phyloP scores from a whole-genome alignment of 2,888 invertebrate species.

The Stenurella melanura region DNA sequence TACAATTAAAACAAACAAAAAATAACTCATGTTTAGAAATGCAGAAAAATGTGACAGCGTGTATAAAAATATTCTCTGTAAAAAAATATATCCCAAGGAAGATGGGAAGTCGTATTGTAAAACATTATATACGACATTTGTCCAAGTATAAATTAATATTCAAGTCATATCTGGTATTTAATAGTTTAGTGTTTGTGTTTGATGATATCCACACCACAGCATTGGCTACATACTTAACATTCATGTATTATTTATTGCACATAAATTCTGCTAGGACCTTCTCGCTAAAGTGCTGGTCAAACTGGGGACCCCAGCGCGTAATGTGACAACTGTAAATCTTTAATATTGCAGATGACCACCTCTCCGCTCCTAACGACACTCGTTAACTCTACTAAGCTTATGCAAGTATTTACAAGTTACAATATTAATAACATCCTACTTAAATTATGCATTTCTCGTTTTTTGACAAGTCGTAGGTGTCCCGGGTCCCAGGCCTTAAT shows the following conservation, averaged over 20 bases:
- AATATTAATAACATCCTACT: conserved; percentile 51
- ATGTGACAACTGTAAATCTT: conserved; percentile 67
- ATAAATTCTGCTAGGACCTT: conserved; percentile 59
- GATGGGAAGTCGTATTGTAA: not conserved
- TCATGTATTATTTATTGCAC: conserved; percentile 63
- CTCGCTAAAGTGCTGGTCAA: conserved; percentile 55
- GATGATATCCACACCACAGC: conserved; percentile 41
- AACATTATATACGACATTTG: not conserved
- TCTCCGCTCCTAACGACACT: conserved; percentile 45
- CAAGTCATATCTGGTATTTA: conserved; percentile 41
- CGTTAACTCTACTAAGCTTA: conserved; percentile 49
- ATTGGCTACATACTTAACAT: conserved; percentile 62
- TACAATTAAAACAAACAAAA: too few species aligned
- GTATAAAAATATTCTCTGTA: too few species aligned
- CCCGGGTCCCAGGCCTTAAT: not conserved
- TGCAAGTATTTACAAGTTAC: conserved; percentile 38
- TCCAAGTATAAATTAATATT: conserved; percentile 36
- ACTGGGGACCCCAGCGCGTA: conserved; percentile 61
- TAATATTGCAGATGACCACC: conserved; percentile 62
- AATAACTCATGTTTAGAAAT: too few species aligned
- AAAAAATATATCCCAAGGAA: not conserved
- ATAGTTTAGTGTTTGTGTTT: conserved; percentile 43
- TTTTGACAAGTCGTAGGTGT: conserved; percentile 30
- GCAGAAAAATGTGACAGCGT: too few species aligned
- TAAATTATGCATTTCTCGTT: conserved; percentile 40